Conservation (phyloP, 2,888 invertebrate species). For the Hydrotaea diabolus region DNA sequence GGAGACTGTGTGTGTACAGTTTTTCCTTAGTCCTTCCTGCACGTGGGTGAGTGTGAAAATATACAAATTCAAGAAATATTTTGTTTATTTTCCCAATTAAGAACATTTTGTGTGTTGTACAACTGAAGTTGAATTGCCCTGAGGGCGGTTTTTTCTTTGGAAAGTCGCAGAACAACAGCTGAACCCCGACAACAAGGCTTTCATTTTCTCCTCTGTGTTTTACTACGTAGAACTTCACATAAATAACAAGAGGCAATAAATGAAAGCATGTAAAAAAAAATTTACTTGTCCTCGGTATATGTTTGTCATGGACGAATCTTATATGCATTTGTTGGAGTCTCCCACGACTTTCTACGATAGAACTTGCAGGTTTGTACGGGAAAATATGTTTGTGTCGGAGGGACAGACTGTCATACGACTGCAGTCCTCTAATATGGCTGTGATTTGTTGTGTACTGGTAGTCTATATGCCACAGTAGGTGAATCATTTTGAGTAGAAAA, state of each 20-base stretch:
- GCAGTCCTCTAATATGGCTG: too few species aligned
- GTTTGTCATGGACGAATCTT: constrained; percentile 29
- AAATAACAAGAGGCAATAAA: constrained; percentile 53
- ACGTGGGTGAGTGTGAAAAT: constrained; percentile 56
- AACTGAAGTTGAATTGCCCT: constrained; percentile 29
- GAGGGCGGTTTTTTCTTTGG: constrained; percentile 29
- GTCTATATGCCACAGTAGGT: too few species aligned
- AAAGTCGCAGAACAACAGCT: background rate
- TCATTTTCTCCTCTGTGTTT: too few species aligned
- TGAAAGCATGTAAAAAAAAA: constrained; percentile 51
- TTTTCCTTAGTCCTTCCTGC: constrained; percentile 45
- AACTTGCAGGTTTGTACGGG: too few species aligned
- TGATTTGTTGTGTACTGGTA: too few species aligned
- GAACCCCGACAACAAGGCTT: too few species aligned
- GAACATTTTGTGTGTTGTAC: constrained; percentile 57
- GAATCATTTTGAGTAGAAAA: too few species aligned
- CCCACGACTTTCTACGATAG: constrained; percentile 17
- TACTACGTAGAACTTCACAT: background rate
- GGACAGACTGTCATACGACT: too few species aligned
- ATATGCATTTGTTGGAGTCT: constrained; percentile 42
- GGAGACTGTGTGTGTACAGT: background rate
- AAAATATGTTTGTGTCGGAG: too few species aligned
- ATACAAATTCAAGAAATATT: constrained; percentile 64
- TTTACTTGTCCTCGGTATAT: constrained; percentile 12
- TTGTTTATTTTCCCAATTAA: constrained; percentile 67